A percentile compares a stretch with the other conserved stretches of the same genome.
phyloP scores from a whole-genome alignment of 2,113 vertebrate genomes.

The Dicrurus megarhynchus region DNA sequence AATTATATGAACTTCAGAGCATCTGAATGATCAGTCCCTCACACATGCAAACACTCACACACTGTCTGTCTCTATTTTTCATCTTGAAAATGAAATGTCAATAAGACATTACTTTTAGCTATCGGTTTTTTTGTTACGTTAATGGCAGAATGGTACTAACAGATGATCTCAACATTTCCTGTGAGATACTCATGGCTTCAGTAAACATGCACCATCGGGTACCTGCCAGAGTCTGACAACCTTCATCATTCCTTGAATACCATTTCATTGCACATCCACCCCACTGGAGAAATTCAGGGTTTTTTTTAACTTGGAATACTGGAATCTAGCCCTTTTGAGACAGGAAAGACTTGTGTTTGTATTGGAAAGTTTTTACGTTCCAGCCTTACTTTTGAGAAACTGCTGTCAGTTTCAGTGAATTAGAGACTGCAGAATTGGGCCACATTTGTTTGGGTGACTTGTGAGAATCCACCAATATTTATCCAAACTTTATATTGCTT shows the following conservation, averaged over 20 bases:
- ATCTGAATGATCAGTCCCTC: background rate
- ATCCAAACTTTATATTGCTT: background rate
- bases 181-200: accelerated
- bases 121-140: background rate
- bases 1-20: background rate
- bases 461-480: background rate
- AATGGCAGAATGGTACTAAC: background rate
- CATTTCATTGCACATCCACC: background rate
- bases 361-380: background rate
- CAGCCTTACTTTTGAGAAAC: background rate
- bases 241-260: background rate
- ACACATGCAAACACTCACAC: background rate
- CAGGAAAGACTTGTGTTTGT: background rate
- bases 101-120: background rate
- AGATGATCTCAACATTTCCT: background rate
- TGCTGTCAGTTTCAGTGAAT: background rate
- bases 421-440: background rate
- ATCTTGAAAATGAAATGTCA: background rate
- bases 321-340: background rate
- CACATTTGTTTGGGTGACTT: background rate
- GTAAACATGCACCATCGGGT: background rate
- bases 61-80: constrained; percentile 14
- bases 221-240: background rate
- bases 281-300: background rate
- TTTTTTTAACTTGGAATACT: background rate